phyloP scores from a whole-genome alignment of 1,140 invertebrate genomes.

The Ceratitis capitata region DNA sequence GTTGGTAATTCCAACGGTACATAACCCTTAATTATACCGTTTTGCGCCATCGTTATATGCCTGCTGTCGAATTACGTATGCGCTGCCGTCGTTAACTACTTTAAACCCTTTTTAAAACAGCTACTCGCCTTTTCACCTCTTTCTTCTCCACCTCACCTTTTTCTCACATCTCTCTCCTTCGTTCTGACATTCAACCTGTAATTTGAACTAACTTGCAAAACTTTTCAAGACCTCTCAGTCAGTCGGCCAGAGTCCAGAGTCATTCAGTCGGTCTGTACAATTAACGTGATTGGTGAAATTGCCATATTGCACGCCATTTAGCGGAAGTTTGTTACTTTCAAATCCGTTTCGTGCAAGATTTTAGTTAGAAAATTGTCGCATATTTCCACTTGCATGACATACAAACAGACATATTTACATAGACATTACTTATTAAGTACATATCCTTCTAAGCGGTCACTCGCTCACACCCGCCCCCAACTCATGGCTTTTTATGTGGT shows the following conservation, averaged over 20 bases:
- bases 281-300: conserved; percentile 37
- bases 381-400: neutral
- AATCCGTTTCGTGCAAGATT: conserved; percentile 26
- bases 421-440: neutral
- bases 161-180: neutral
- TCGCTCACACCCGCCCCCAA: no score
- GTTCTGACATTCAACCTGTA: neutral
- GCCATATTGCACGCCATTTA: conserved; percentile 41
- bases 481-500: conserved; percentile 30
- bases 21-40: conserved; percentile 39
- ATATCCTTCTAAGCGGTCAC: neutral
- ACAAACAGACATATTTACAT: neutral
- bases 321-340: conserved; percentile 42
- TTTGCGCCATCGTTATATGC: neutral
- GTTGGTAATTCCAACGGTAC: neutral
- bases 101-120: conserved; percentile 30
- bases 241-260: no score
- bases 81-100: neutral
- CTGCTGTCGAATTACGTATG: conserved; percentile 22
- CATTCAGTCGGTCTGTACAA: neutral
- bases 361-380: conserved; percentile 33
- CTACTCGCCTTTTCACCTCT: no score
- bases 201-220: neutral
- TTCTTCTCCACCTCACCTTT: no score
- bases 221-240: neutral